A percentile compares a stretch with the other conserved stretches of the same genome.
Evolutionary conservation across 2,113 vertebrate genomes (phyloP).

Genomic region (Procapra przewalskii): DNA sequence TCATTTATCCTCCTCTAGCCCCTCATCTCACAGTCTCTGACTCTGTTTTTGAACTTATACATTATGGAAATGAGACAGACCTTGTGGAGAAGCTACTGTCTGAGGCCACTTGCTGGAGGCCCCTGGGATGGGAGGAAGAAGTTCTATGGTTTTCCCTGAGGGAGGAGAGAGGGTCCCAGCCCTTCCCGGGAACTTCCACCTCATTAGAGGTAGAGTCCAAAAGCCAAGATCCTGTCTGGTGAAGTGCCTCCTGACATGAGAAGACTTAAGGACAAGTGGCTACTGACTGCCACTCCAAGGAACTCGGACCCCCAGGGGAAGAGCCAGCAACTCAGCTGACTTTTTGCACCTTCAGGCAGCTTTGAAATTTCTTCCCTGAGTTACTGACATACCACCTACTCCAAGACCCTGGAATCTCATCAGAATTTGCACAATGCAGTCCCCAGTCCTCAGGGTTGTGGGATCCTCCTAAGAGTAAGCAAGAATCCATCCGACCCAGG

Average conservation of each 20-base stretch:
- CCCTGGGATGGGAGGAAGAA: background rate
- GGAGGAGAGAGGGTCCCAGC: background rate
- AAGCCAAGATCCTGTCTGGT: background rate
- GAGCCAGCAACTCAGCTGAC: background rate
- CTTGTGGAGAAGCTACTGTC: background rate
- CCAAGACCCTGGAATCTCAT: background rate
- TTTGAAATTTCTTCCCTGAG: background rate
- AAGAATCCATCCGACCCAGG: background rate
- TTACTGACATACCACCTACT: background rate
- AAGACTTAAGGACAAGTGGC: background rate
- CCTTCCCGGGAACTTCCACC: background rate
- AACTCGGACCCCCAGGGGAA: background rate
- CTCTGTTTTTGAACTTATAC: background rate
- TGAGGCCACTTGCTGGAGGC: background rate
- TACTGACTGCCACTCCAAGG: background rate
- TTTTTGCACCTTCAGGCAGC: background rate
- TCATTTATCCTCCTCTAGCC: background rate
- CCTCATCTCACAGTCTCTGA: background rate
- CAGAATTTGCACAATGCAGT: background rate
- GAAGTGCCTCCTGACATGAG: background rate
- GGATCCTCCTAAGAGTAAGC: background rate
- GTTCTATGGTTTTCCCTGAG: background rate
- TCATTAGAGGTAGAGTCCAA: background rate
- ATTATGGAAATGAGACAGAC: background rate
- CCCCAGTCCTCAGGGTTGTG: background rate